Evolutionary conservation across 2,888 invertebrate genomes (phyloP).

Genomic region (Tetranychus truncatus): DNA sequence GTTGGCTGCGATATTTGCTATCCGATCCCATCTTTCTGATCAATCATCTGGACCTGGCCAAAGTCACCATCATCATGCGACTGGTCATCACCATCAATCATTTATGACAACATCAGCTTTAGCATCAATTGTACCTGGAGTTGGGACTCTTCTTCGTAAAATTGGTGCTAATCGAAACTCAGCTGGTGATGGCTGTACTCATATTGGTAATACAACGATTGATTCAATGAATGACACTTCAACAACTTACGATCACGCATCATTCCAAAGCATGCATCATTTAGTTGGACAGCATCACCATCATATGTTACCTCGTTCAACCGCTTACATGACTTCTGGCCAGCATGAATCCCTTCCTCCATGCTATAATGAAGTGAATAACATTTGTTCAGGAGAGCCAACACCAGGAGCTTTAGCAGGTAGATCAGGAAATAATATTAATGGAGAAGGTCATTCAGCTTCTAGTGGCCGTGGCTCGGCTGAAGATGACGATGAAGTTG

Average conservation of each 20-base stretch:
- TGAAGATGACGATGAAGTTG: slow-evolving; percentile 75
- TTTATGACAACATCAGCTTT: not conserved
- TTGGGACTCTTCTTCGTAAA: slow-evolving; percentile 8
- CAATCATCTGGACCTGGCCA: slow-evolving; percentile 4
- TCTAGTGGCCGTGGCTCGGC: slow-evolving; percentile 90
- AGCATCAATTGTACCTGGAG: not conserved
- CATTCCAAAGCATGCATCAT: not conserved
- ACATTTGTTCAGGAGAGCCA: not conserved
- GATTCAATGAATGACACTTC: not conserved
- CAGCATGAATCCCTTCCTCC: slow-evolving; percentile 13
- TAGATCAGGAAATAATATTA: slow-evolving; percentile 63
- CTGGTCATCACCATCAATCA: not conserved
- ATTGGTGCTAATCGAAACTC: not conserved
- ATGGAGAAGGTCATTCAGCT: slow-evolving; percentile 82
- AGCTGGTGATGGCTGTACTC: not conserved
- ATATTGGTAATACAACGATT: not conserved
- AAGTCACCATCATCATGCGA: slow-evolving; percentile 17
- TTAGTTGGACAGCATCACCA: not conserved
- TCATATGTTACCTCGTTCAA: not conserved
- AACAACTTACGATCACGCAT: not conserved
- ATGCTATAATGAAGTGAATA: slow-evolving; percentile 20
- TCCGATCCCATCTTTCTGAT: slow-evolving; percentile 16
- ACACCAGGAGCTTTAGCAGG: slow-evolving; percentile 16
- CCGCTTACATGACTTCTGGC: not conserved
- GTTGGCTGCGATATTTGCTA: slow-evolving; percentile 39